A percentile compares a stretch with the other conserved stretches of the same genome.
These are phyloP conservation scores for Elysia chlorotica DNA, from an alignment of 1,140 invertebrate species.

Conservation along the genomic window DNA sequence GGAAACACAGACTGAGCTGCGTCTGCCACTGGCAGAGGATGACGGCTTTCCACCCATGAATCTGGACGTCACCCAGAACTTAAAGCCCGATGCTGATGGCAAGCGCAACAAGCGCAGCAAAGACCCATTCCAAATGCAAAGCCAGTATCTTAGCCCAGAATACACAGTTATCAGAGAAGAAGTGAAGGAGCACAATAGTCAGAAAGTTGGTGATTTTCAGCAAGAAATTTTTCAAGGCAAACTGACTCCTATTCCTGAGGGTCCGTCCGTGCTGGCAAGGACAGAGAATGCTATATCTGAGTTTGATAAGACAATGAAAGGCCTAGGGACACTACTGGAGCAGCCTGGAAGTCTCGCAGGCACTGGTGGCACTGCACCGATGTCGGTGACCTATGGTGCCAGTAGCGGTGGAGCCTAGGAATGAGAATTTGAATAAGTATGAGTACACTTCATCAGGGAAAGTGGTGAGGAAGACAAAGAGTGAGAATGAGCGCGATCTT, in stretches of 20 bases:
- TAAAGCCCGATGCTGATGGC: no score
- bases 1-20: not conserved
- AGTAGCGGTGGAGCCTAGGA: no score
- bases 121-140: no score
- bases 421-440: not conserved
- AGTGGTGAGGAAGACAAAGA: slow-evolving; percentile 8
- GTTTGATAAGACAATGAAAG: slow-evolving; percentile 44
- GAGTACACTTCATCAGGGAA: slow-evolving; percentile 13
- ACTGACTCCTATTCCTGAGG: slow-evolving; percentile 48
- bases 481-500: slow-evolving; percentile 19
- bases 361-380: no score
- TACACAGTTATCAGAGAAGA: no score
- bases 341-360: no score
- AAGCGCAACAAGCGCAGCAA: no score
- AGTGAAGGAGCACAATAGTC: no score
- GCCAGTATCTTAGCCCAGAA: no score
- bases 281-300: slow-evolving; percentile 38
- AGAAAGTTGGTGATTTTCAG: no score
- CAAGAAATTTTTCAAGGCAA: slow-evolving; percentile 32
- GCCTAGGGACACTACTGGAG: no score
- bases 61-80: slow-evolving; percentile 44
- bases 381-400: no score
- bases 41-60: slow-evolving; percentile 52
- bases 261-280: slow-evolving; percentile 39
- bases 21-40: slow-evolving; percentile 34